Evolutionary conservation across 1,140 invertebrate genomes (phyloP).

Genomic region (Coptotermes formosanus): DNA sequence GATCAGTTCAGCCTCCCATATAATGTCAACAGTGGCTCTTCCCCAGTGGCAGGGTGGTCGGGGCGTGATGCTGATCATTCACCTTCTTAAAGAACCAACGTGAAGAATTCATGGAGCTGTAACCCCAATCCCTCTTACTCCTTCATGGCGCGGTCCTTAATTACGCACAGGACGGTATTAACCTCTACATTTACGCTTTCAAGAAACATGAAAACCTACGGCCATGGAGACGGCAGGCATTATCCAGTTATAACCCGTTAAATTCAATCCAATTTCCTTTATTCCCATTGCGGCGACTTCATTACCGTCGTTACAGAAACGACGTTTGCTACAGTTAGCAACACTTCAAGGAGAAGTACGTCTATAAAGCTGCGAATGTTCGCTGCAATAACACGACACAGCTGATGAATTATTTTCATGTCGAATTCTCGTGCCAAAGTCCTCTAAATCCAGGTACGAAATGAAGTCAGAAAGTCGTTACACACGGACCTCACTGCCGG

Average conservation of each 20-base stretch:
- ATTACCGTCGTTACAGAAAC: not conserved
- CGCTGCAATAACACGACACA: not conserved
- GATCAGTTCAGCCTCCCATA: too few species aligned
- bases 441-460: not conserved
- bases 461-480: not conserved
- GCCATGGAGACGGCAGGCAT: too few species aligned
- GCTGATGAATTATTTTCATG: not conserved
- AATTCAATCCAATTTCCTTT: not conserved
- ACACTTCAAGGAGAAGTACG: not conserved
- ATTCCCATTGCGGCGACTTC: not conserved
- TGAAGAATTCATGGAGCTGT: too few species aligned
- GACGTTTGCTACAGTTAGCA: not conserved
- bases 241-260: not conserved
- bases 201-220: too few species aligned
- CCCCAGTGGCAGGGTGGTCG: too few species aligned
- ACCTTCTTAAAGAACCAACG: too few species aligned
- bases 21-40: too few species aligned
- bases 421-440: not conserved
- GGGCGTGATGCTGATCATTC: too few species aligned
- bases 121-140: too few species aligned
- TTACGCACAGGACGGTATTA: too few species aligned
- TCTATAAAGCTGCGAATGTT: not conserved
- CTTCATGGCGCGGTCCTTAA: too few species aligned
- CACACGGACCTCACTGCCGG: not conserved
- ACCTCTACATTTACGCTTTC: too few species aligned